Base-by-base conservation (phyloP, 2,113 vertebrate genomes). In the Cebus imitator region DNA sequence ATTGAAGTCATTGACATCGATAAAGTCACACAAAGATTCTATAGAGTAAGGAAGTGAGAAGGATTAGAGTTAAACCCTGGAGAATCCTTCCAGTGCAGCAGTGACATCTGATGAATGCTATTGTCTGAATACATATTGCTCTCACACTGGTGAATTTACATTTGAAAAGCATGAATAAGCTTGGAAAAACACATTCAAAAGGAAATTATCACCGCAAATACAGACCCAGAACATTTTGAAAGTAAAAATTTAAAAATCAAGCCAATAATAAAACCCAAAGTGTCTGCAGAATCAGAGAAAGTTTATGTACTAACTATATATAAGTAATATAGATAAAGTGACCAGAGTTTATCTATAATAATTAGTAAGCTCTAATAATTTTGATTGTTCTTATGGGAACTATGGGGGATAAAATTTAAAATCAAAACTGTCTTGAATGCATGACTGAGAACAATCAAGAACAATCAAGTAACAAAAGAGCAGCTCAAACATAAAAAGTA, bases 111-210 rank as follows among this genome's bases (percentile, higher is more conserved):
- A 95, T 85, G 80, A 95, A 96, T 78, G 50, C 80, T 79, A 58
- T 94, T 96, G 84, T 98, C 94, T 96, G 85, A 90, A 81, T 90
- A 76, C 12, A 86, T 35, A 45, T 64, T 70, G 57, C 45, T 97
- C 43, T 95, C 95, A 50, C 32, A 64, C 94, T 66, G 11, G 17
- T 93, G 50, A 93, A 96, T 98, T 95, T 96, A 92, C 90, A 97
- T 96, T 96, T 97, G 94, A 97, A 97, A 96, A 95, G 96, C 90
- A 70, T 16, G 83, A 93, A 68, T 91, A 96, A 96, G 92, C 83
- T 92, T 95, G 83, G 45, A 96, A 75, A 91, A 75, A 91, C 87
- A 66, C 37, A 93, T 88, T 96, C 58, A 79, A 83, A 90, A 40
- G 87, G 50, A 96, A 95, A 97, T 96, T 70, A 96, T 96, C 95